A percentile compares a stretch with the other conserved stretches of the same genome.
phyloP scores from a whole-genome alignment of 2,888 invertebrate species.

The Tenthredo amoena region DNA sequence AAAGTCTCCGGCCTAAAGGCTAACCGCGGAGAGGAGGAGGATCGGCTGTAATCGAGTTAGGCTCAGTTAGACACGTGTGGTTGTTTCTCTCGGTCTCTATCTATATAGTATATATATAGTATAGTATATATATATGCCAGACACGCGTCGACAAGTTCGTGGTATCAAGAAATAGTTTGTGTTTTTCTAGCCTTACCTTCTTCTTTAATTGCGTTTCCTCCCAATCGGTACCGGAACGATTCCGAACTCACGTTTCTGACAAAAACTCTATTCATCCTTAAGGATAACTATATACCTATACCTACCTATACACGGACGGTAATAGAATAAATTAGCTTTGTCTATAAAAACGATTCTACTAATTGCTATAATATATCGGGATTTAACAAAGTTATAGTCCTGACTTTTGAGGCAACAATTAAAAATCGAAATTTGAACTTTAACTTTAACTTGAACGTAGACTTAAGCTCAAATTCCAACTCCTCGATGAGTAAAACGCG shows the following conservation, averaged over 20 bases:
- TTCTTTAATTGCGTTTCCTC: constrained; percentile 26
- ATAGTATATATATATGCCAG: constrained; percentile 21
- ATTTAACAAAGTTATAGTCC: not conserved
- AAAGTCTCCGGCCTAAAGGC: constrained; percentile 15
- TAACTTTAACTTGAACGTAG: not conserved
- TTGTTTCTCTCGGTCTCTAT: constrained; percentile 27
- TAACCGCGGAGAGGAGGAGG: not conserved
- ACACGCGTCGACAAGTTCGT: constrained; percentile 47
- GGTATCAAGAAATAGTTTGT: constrained; percentile 28
- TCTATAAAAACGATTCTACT: not conserved
- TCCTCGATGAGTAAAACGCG: constrained; percentile 12
- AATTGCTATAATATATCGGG: not conserved
- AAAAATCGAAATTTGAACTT: not conserved
- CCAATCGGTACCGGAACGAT: constrained; percentile 25
- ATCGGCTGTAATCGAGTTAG: constrained; percentile 48
- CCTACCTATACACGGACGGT: no score
- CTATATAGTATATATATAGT: not conserved
- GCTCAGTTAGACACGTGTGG: constrained; percentile 47
- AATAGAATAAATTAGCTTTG: no score
- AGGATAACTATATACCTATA: not conserved
- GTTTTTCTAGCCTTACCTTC: not conserved
- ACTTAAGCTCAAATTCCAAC: not conserved
- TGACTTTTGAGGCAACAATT: not conserved
- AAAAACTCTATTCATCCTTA: not conserved
- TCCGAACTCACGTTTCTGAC: not conserved